phyloP scores from a whole-genome alignment of 2,888 invertebrate species.

The Atethmia centrago region DNA sequence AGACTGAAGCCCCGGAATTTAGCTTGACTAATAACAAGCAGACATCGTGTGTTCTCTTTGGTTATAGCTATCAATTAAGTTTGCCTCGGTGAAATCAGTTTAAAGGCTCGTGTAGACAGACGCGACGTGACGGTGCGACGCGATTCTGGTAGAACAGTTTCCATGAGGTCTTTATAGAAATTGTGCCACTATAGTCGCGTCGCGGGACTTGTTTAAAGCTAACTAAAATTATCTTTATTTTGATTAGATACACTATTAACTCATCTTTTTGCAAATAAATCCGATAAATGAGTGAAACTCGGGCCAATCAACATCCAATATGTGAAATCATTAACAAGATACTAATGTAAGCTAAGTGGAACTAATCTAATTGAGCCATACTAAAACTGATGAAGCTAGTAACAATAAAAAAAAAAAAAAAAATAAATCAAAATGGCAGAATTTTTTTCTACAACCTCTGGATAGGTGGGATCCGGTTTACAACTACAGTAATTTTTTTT shows the following conservation, averaged over 20 bases:
- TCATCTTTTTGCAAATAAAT: not conserved
- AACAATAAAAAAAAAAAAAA: not conserved
- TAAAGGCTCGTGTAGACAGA: too few species aligned
- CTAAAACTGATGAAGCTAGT: not conserved
- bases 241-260: not conserved
- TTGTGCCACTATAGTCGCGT: too few species aligned
- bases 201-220: too few species aligned
- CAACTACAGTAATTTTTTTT: too few species aligned
- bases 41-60: not conserved
- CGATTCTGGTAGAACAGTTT: too few species aligned
- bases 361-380: too few species aligned
- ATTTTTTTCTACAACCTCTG: not conserved
- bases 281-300: not conserved
- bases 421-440: not conserved
- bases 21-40: not conserved
- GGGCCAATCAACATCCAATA: not conserved
- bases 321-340: constrained; percentile 2
- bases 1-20: not conserved
- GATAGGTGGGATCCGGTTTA: not conserved
- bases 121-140: too few species aligned
- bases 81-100: constrained; percentile 6
- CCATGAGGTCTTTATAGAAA: too few species aligned
- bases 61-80: not conserved
- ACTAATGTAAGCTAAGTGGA: not conserved
- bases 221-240: not conserved